These are phyloP conservation scores for Notodonta ziczac DNA, from an alignment of 2,888 invertebrate genomes.

Conservation along the genomic window DNA sequence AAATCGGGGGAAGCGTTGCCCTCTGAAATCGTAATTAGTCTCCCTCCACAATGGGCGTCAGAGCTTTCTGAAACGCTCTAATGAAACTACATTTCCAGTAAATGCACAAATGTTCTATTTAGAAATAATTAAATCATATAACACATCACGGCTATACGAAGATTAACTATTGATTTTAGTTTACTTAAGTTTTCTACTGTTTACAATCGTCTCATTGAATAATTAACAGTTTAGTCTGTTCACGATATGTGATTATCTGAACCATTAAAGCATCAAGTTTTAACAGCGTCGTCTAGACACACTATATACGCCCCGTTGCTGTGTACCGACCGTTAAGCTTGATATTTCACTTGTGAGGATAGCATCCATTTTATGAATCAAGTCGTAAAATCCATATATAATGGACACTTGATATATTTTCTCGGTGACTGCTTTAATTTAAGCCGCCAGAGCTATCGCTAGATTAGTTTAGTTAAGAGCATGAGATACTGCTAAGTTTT, in stretches of 20 bases:
- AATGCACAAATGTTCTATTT: not conserved
- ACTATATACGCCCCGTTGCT: conserved; percentile 13
- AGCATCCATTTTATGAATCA: conserved; percentile 23
- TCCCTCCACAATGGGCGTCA: not conserved
- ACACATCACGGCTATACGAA: no score
- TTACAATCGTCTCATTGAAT: not conserved
- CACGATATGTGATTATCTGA: conserved; percentile 6
- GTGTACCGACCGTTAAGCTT: conserved; percentile 13
- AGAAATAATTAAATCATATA: not conserved
- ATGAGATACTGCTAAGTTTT: no score
- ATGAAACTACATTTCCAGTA: not conserved
- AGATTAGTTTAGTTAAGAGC: conserved; percentile 10
- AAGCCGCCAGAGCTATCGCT: conserved; percentile 5
- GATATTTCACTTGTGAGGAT: conserved; percentile 24
- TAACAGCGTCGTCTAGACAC: conserved; percentile 27
- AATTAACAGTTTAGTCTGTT: not conserved
- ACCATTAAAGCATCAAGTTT: conserved; percentile 3
- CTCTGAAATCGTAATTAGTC: conserved; percentile 6
- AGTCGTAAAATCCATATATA: conserved; percentile 18
- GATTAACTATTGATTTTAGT: no score
- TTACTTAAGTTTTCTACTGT: not conserved
- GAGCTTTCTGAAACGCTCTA: not conserved
- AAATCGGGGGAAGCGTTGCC: conserved; percentile 6
- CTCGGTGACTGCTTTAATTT: conserved; percentile 13
- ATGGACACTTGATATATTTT: conserved; percentile 7